A percentile compares a stretch with the other conserved stretches of the same genome.
These are phyloP conservation scores for Liasis olivaceus DNA, from an alignment of 2,797 vertebrate species.

Conservation along the genomic window DNA sequence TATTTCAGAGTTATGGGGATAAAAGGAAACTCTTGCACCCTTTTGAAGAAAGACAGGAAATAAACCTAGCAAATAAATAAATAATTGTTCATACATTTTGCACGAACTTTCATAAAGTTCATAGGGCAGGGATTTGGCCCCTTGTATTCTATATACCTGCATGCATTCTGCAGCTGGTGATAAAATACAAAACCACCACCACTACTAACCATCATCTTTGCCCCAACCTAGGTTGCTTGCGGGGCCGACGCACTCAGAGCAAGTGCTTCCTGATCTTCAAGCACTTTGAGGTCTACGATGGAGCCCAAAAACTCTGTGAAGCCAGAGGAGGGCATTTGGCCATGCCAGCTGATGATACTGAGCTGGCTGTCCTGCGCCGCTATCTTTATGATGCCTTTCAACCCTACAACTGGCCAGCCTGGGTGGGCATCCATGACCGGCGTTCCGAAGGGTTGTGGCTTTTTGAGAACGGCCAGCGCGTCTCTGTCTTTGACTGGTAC, in stretches of 20 bases:
- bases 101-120: not conserved
- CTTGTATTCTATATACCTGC: not conserved
- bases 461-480: constrained; percentile 85
- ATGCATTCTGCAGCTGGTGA: not conserved
- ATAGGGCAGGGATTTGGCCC: not conserved
- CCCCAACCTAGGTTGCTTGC: constrained; percentile 79
- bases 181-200: not conserved
- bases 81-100: not conserved
- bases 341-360: constrained; percentile 83
- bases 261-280: constrained; percentile 89
- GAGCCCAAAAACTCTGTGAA: constrained; percentile 80
- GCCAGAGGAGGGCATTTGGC: constrained; percentile 85
- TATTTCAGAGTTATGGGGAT: not conserved
- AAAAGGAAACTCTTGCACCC: not conserved
- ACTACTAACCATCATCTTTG: not conserved
- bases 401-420: constrained; percentile 89
- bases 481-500: constrained; percentile 90
- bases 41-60: not conserved
- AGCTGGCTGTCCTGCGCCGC: constrained; percentile 81
- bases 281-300: constrained; percentile 77
- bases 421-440: constrained; percentile 89
- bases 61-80: not conserved
- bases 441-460: constrained; percentile 85
- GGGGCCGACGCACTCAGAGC: constrained; percentile 80
- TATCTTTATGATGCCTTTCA: constrained; percentile 82